Base-by-base conservation (phyloP, 2,797 vertebrate genomes). In the Phataginus tricuspis region DNA sequence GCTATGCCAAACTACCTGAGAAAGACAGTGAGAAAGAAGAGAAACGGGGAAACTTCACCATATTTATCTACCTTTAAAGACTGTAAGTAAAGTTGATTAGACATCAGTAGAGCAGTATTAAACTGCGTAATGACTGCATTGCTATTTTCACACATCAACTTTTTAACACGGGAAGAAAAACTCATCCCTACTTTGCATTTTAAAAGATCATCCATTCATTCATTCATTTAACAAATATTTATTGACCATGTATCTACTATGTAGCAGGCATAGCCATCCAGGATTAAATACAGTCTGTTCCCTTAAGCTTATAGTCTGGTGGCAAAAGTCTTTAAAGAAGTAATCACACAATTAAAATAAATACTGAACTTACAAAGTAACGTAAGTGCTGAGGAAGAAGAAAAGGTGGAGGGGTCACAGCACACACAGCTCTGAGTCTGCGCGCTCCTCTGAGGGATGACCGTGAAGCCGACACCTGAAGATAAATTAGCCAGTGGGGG, bases 91-190 rank as follows among this genome's bases (percentile, higher is more conserved):
- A 77, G 4, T 10, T 21, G 2, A 19, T 77, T 51, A 51, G 37
- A 86, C 77, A 45, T 55, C 45, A 64, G 10, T 34, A 34, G 7
- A 69, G 55, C 14, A 45, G 27, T 7, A 25, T 5, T 85, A 77
- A 87, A 49, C 11, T 66, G 19, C 49, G 27, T 2, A 55, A 64
- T 14, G 85, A 85, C 0, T 34, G 13, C 29, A 19, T 0, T 61
- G 51, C 27, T 39, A 29, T 66, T 80, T 86, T 95, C 29, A 90
- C 21, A 68, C 27, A 64, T 25, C 53, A 85, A 34, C 34, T 57
- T 72, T 68, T 86, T 78, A 83, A 86, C 53, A 71, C 0, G 31
- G 18, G 31, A 90, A 91, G 57, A 90, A 95, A 97, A 75, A 75
- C 25, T n/a, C 78, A 90, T 45, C 21, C 18, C 37, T 61, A 53